Percentiles rank a stretch among this genome's conserved stretches.
Conservation (phyloP, 2,797 vertebrate genomes). For the Sebastes steindachneri region DNA sequence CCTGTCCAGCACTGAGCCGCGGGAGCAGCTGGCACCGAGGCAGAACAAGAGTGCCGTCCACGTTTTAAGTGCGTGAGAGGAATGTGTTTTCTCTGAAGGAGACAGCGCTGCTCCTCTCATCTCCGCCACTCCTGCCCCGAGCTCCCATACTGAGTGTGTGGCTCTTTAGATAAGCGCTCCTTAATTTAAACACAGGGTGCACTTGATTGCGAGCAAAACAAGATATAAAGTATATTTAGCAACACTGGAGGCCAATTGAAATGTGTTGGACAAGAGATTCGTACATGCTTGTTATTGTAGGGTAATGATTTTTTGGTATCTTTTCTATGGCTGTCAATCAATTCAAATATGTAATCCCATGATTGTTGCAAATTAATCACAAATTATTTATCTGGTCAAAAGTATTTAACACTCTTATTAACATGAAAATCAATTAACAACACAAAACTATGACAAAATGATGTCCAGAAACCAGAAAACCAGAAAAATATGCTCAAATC, state of each 20-base stretch:
- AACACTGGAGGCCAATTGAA: neutral
- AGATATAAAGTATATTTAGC: constrained; percentile 32
- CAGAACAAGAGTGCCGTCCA: constrained; percentile 21
- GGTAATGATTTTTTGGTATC: neutral
- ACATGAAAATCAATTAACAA: too few relatives aligned
- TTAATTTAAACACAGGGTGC: constrained; percentile 18
- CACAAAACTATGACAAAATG: too few relatives aligned
- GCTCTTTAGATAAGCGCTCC: constrained; percentile 33
- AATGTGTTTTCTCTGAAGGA: constrained; percentile 34
- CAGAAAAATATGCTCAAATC: too few relatives aligned
- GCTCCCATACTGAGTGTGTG: constrained; percentile 6
- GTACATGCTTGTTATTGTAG: neutral
- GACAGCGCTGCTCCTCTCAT: constrained; percentile 8
- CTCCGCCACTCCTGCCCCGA: constrained; percentile 2
- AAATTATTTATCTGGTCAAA: too few relatives aligned
- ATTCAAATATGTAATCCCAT: too few relatives aligned
- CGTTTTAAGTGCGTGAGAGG: constrained; percentile 8
- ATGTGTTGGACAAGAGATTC: neutral
- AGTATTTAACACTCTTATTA: too few relatives aligned
- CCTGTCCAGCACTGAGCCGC: constrained; percentile 28
- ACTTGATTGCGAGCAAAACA: constrained; percentile 8
- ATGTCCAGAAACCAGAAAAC: too few relatives aligned
- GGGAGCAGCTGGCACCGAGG: constrained; percentile 40
- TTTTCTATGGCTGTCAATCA: too few relatives aligned
- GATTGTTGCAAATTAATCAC: too few relatives aligned